Evolutionary conservation across 1,140 invertebrate species (phyloP).

Genomic region (Zelostemma sp.): DNA sequence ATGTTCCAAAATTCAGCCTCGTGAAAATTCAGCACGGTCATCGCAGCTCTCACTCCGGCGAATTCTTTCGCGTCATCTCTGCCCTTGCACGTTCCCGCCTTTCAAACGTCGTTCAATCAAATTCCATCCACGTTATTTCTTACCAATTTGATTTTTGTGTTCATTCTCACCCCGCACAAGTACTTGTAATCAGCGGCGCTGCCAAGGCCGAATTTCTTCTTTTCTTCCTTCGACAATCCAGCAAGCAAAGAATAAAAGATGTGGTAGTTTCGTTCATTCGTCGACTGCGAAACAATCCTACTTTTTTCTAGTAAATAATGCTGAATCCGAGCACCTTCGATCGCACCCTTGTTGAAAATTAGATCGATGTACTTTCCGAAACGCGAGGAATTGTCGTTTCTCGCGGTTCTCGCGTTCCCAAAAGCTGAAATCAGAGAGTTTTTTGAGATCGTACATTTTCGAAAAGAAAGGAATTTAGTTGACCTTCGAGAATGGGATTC

Average conservation of each 20-base stretch:
- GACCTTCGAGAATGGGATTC: conserved; percentile 87
- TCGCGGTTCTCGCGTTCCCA: conserved; percentile 96
- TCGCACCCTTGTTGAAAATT: conserved; percentile 89
- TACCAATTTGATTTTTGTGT: conserved; percentile 1
- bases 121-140: background rate
- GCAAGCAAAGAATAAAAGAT: conserved; percentile 95
- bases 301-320: conserved; percentile 97
- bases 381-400: conserved; percentile 96
- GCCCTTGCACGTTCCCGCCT: conserved; percentile 80
- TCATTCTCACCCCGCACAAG: conserved; percentile 77
- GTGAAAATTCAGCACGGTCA: conserved; percentile 92
- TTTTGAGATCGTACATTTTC: background rate
- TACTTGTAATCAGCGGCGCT: conserved; percentile 84
- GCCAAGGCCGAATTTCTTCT: conserved; percentile 81
- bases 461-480: conserved; percentile 7
- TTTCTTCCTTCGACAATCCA: conserved; percentile 85
- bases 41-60: conserved; percentile 87
- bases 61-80: conserved; percentile 88
- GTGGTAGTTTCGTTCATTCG: conserved; percentile 95
- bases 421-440: conserved; percentile 77
- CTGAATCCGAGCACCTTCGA: conserved; percentile 94
- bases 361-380: conserved; percentile 98
- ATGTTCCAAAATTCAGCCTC: conserved; percentile 88
- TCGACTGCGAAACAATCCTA: conserved; percentile 88
- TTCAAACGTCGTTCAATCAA: conserved; percentile 55